Base-by-base conservation (phyloP, 2,113 vertebrate species). In the Seriola rivoliana region DNA sequence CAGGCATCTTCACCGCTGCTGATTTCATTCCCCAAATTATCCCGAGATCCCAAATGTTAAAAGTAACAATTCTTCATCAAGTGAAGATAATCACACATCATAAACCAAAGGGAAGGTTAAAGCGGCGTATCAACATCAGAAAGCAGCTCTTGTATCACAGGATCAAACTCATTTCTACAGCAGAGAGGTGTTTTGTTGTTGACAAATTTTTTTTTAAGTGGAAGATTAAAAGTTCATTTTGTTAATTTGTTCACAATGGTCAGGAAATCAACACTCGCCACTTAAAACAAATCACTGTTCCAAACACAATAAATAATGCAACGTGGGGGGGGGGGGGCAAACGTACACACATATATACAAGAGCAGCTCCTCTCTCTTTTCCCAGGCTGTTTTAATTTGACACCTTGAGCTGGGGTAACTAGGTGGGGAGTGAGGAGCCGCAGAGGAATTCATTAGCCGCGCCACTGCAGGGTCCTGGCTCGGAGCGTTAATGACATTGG, bases 401-500 rank as follows among this genome's bases (percentile, higher is more conserved):
- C 97, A 98, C 97, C 96, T 97, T 96, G 96, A 97, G 97, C 96
- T 96, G 95, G 96, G 95, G 96, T 98, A 98, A 98, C 93, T 83
- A 93, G 88, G 87, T 91, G 92, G 88, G 93, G 96, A 96, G 95
- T 67, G 92, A 91, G 93, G 88, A 97, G 95, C 95, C 97, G 95
- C 97, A 95, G 97, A 88, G 97, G 97, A 98, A 97, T 98, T 99
- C 97, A 99, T 99, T 98, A 99, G 96, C 95, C 94, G 94, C 94
- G 92, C 95, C 95, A 96, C 96, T 96, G 97, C 96, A 96, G 97
- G 96, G 96, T 96, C 96, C 91, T 95, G 96, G 96, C 96, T 97
- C 93, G 81, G 92, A 85, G 42, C 95, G 96, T 95, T 99, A 99
- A 98, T 97, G 97, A 99, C 97, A 97, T 97, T 95, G 96, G 96